These are phyloP conservation scores for Drosophila buzzatii DNA, from an alignment of 2,888 invertebrate species.

Conservation along the genomic window DNA sequence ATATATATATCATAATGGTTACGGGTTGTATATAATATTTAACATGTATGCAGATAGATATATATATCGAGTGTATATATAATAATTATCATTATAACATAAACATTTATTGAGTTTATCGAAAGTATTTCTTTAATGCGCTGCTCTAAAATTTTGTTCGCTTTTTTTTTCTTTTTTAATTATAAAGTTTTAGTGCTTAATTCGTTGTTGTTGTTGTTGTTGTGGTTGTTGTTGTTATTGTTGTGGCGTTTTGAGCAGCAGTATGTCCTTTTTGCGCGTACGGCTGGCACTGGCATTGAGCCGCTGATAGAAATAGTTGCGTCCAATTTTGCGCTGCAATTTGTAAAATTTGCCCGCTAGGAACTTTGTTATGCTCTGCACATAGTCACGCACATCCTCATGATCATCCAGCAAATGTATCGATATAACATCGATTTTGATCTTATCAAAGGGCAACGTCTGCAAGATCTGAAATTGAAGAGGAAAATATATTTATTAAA, in stretches of 20 bases:
- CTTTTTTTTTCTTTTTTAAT: conserved; percentile 23
- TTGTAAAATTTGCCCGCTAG: conserved; percentile 84
- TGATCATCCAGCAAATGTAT: conserved; percentile 84
- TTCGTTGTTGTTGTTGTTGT: conserved; percentile 46
- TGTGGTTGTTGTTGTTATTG: conserved; percentile 47
- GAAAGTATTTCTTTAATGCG: conserved; percentile 29
- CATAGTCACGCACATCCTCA: conserved; percentile 81
- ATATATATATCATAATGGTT: conserved; percentile 60
- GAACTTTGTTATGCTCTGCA: conserved; percentile 84
- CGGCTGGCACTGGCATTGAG: conserved; percentile 78
- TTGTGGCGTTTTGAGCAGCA: conserved; percentile 74
- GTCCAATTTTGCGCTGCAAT: conserved; percentile 84
- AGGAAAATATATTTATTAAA: neutral
- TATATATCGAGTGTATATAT: conserved; percentile 50
- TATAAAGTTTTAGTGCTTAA: conserved; percentile 22
- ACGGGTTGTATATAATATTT: conserved; percentile 58
- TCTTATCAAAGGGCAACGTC: conserved; percentile 85
- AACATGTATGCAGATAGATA: conserved; percentile 55
- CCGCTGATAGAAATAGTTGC: conserved; percentile 85
- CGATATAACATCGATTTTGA: conserved; percentile 84
- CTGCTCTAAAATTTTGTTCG: conserved; percentile 35
- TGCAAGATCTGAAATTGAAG: conserved; percentile 80
- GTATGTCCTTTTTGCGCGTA: conserved; percentile 84
- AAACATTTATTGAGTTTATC: conserved; percentile 52
- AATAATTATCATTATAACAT: conserved; percentile 76